Percentiles rank a stretch among this genome's conserved stretches.
These are phyloP conservation scores for Tiliacea citrago DNA, from an alignment of 2,888 invertebrate genomes.

Conservation along the genomic window DNA sequence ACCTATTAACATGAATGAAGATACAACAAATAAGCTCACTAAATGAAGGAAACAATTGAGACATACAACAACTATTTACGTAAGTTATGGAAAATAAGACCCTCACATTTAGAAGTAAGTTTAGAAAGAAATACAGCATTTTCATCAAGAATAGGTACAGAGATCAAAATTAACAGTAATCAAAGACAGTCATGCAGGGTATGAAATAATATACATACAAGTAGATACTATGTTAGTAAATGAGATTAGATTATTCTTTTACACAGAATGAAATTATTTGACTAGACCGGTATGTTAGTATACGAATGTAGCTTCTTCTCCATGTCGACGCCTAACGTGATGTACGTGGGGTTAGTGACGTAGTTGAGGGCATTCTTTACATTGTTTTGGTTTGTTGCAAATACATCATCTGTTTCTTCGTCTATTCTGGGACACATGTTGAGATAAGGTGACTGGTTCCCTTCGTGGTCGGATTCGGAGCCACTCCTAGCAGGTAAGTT, in stretches of 20 bases:
- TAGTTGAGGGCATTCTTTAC: slow-evolving; percentile 78
- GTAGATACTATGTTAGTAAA: slow-evolving; percentile 57
- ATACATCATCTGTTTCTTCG: slow-evolving; percentile 86
- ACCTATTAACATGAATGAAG: slow-evolving; percentile 66
- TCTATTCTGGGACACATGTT: slow-evolving; percentile 81
- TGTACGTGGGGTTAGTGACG: slow-evolving; percentile 87
- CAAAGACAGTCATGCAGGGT: slow-evolving; percentile 55
- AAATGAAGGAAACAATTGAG: slow-evolving; percentile 36
- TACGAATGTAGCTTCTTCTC: slow-evolving; percentile 84
- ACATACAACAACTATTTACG: slow-evolving; percentile 26
- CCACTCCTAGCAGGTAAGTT: slow-evolving; percentile 82
- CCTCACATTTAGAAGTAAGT: slow-evolving; percentile 13
- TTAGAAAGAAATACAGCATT: slow-evolving; percentile 32
- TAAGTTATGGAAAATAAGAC: slow-evolving; percentile 26
- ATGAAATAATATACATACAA: slow-evolving; percentile 44
- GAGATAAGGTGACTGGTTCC: slow-evolving; percentile 78
- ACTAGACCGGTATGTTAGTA: slow-evolving; percentile 86
- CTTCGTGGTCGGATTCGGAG: slow-evolving; percentile 86
- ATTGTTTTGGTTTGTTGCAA: slow-evolving; percentile 80
- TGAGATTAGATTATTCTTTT: slow-evolving; percentile 68
- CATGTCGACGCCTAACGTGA: slow-evolving; percentile 79
- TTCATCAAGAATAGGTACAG: slow-evolving; percentile 43
- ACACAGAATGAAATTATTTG: slow-evolving; percentile 77
- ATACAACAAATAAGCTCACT: slow-evolving; percentile 53
- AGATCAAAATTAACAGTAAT: slow-evolving; percentile 63